phyloP scores from a whole-genome alignment of 2,113 vertebrate genomes.

The Lipophrys pholis region DNA sequence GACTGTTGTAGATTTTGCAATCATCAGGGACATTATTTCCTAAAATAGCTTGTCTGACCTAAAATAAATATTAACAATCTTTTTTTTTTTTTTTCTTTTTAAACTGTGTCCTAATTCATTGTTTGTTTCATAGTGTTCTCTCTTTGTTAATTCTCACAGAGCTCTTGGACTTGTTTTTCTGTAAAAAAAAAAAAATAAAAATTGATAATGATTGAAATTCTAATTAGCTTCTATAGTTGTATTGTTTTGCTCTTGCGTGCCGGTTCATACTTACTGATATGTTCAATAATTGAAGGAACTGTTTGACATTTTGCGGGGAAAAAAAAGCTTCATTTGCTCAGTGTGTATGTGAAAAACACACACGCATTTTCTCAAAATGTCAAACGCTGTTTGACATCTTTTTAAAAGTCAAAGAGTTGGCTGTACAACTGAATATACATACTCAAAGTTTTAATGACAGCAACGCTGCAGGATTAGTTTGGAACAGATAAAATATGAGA shows the following conservation, averaged over 20 bases:
- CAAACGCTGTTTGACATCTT: background rate
- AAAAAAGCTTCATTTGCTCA: background rate
- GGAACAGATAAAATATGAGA: background rate
- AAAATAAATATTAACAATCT: too few species aligned
- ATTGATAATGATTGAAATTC: background rate
- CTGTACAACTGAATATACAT: background rate
- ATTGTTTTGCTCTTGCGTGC: too few species aligned
- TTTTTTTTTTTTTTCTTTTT: too few species aligned
- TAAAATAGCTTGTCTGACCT: too few species aligned
- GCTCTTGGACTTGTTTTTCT: background rate
- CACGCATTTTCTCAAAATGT: background rate
- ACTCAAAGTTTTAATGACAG: background rate
- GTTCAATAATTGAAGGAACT: background rate
- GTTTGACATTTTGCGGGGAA: background rate
- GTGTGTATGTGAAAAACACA: background rate
- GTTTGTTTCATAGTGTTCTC: background rate
- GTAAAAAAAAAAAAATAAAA: background rate
- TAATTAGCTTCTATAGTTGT: background rate
- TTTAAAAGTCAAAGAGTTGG: background rate
- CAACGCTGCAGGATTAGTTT: background rate
- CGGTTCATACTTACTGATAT: background rate
- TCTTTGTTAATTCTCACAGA: background rate
- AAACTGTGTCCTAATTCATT: too few species aligned
- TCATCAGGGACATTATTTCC: too few species aligned
- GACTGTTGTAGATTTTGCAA: background rate